phyloP scores from a whole-genome alignment of 2,888 invertebrate species.

The Malthinus seriepunctatus region DNA sequence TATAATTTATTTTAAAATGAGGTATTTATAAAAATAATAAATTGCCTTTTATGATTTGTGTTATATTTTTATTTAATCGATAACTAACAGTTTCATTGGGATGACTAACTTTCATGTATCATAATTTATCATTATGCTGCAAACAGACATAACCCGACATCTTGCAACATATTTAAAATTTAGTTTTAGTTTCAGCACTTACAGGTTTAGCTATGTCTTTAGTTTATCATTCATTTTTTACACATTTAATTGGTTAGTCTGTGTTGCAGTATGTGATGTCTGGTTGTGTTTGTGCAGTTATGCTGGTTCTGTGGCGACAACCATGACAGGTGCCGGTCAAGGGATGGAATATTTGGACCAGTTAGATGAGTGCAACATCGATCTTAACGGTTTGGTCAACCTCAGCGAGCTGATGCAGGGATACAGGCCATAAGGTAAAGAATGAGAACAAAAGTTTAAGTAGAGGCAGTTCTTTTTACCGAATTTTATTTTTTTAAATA shows the following conservation, averaged over 20 bases:
- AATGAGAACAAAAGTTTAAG: not conserved
- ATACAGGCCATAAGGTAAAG: slow-evolving; percentile 41
- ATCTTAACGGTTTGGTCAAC: slow-evolving; percentile 49
- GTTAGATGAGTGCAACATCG: slow-evolving; percentile 49
- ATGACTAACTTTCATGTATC: not conserved
- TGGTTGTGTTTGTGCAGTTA: slow-evolving; percentile 58
- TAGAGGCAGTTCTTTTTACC: slow-evolving; percentile 24
- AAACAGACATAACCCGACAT: slow-evolving; percentile 57
- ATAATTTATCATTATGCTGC: slow-evolving; percentile 49
- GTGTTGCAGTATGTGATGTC: slow-evolving; percentile 56
- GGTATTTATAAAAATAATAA: too few relatives aligned
- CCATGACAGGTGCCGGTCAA: slow-evolving; percentile 41
- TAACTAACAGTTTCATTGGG: not conserved
- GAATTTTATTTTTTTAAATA: not conserved
- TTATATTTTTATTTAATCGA: too few relatives aligned
- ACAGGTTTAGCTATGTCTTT: slow-evolving; percentile 20
- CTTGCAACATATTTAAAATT: slow-evolving; percentile 45
- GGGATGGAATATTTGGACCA: slow-evolving; percentile 51
- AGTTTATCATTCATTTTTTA: slow-evolving; percentile 14
- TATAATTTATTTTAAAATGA: too few relatives aligned
- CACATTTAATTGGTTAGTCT: slow-evolving; percentile 46
- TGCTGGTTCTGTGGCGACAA: slow-evolving; percentile 51
- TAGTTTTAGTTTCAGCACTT: not conserved
- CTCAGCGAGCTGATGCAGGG: slow-evolving; percentile 50
- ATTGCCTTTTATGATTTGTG: too few relatives aligned